These are phyloP conservation scores for Trachythela sp. DNA, from an alignment of 64 coral and sea anemone genomes.

Conservation along the genomic window DNA sequence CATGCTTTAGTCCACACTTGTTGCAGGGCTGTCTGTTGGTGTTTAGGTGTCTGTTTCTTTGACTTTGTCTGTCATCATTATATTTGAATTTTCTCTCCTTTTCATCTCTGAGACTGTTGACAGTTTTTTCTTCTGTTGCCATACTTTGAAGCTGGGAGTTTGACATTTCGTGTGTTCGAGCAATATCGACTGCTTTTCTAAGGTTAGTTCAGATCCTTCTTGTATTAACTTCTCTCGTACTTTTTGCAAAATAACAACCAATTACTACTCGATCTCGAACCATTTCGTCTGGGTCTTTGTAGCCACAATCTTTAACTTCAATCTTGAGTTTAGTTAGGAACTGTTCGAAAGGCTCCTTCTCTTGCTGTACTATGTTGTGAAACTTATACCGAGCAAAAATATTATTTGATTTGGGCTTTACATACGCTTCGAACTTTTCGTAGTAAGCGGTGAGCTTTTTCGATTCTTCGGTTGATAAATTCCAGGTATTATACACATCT, in stretches of 20 bases:
- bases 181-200: conserved; percentile 27
- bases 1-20: too few species aligned
- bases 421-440: background rate
- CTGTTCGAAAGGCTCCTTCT: background rate
- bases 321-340: background rate
- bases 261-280: conserved; percentile 11
- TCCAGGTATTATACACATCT: conserved; percentile 33
- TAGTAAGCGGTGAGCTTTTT: conserved; percentile 2
- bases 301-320: conserved; percentile 19
- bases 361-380: background rate
- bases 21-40: background rate
- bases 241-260: conserved; percentile 11
- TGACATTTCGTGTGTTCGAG: conserved; percentile 35
- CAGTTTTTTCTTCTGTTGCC: background rate
- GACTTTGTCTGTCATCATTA: background rate
- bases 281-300: conserved; percentile 8
- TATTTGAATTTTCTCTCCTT: background rate
- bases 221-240: conserved; percentile 16
- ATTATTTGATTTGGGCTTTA: background rate
- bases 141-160: conserved; percentile 29
- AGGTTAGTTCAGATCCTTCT: background rate
- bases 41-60: too few species aligned
- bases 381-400: conserved; percentile 6
- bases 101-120: background rate
- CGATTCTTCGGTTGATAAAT: background rate